Percentiles rank a stretch among this genome's conserved stretches.
Conservation (phyloP, 2,113 vertebrate species). For the Monarcha castaneiventris region DNA sequence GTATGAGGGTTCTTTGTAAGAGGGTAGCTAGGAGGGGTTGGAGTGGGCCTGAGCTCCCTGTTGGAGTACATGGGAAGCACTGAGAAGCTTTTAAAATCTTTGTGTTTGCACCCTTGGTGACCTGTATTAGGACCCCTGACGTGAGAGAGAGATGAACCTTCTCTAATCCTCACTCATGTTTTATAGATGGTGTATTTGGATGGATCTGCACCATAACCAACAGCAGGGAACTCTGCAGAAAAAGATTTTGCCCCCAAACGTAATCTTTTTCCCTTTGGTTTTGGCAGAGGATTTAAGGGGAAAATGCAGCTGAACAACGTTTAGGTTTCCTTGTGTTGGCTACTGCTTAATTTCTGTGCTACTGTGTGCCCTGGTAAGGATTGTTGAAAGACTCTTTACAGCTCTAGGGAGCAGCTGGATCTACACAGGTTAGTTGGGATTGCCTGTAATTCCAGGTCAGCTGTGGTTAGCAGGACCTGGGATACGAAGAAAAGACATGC, state of each 20-base stretch:
- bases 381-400: background rate
- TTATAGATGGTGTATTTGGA: fast-evolving
- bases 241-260: background rate
- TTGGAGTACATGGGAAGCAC: background rate
- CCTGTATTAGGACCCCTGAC: background rate
- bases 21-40: fast-evolving
- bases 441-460: fast-evolving
- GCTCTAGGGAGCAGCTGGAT: background rate
- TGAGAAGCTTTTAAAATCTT: background rate
- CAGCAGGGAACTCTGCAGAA: background rate
- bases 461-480: background rate
- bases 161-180: background rate
- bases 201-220: background rate
- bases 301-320: background rate
- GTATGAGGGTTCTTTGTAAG: fast-evolving
- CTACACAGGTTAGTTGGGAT: background rate
- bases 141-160: background rate
- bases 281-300: background rate
- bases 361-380: too few relatives aligned
- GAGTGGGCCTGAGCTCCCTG: background rate
- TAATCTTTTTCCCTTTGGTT: background rate
- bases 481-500: background rate
- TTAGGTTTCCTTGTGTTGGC: background rate
- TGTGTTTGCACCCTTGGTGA: background rate
- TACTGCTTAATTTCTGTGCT: background rate